Percentiles rank a stretch among this genome's conserved stretches.
Conservation (phyloP, 2,888 invertebrate genomes). For the Hypercompe scribonia region DNA sequence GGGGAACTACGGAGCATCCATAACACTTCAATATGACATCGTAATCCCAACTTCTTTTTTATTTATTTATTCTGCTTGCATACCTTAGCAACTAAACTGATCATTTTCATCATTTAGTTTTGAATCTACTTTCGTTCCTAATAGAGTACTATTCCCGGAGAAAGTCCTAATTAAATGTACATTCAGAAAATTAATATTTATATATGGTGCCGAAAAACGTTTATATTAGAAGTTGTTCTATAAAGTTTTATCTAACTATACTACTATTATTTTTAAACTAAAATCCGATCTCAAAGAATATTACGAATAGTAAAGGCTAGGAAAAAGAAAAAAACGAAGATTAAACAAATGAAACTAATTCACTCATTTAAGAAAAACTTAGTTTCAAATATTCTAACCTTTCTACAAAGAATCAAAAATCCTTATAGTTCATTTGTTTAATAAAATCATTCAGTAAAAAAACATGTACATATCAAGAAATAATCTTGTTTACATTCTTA, state of each 20-base stretch:
- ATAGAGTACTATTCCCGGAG: background rate
- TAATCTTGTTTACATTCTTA: background rate
- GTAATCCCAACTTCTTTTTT: background rate
- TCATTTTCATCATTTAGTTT: no score
- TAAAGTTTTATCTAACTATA: no score
- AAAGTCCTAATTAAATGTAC: background rate
- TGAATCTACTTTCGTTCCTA: no score
- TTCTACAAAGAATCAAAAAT: no score
- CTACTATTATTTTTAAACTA: no score
- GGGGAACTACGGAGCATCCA: background rate
- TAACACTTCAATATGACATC: background rate
- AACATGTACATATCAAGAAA: background rate
- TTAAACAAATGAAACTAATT: no score
- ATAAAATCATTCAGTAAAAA: background rate
- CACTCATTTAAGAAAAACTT: background rate
- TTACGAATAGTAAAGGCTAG: no score
- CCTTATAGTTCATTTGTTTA: no score
- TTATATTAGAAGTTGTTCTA: no score
- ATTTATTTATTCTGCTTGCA: background rate
- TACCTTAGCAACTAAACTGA: background rate
- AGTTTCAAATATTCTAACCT: background rate
- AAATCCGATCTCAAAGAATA: no score
- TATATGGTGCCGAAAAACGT: no score
- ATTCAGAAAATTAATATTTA: background rate
- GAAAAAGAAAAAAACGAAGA: no score